Conservation (phyloP, 2,888 invertebrate species). For the Plagiodera versicolora region DNA sequence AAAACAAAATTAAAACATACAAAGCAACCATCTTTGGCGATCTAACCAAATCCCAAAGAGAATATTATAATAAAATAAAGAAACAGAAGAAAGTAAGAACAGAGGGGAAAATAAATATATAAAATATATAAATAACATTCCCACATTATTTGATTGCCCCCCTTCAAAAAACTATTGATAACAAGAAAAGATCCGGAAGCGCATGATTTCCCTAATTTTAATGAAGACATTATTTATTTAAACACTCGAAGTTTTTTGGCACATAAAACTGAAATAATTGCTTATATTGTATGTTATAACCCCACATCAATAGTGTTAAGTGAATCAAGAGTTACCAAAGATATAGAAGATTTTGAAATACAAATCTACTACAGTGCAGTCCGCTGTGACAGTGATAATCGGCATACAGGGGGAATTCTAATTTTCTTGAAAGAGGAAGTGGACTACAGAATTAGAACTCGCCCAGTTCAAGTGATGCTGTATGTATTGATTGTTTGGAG, state of each 20-base stretch:
- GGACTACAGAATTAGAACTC: slow-evolving; percentile 10
- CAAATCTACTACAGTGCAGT: slow-evolving; percentile 7
- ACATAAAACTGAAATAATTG: too few relatives aligned
- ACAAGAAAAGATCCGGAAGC: slow-evolving; percentile 5
- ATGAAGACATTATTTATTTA: slow-evolving; percentile 9
- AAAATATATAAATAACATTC: slow-evolving; percentile 8
- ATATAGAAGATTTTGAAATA: slow-evolving; percentile 10
- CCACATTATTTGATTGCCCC: slow-evolving; percentile 7
- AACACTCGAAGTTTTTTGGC: neutral
- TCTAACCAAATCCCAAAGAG: slow-evolving; percentile 10
- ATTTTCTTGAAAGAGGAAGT: slow-evolving; percentile 6
- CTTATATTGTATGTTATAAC: slow-evolving; percentile 7
- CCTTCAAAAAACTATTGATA: slow-evolving; percentile 10
- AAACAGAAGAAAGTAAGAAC: slow-evolving; percentile 10
- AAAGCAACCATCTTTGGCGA: slow-evolving; percentile 8
- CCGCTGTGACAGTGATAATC: slow-evolving; percentile 11
- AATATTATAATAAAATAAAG: slow-evolving; percentile 9
- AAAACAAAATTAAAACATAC: slow-evolving; percentile 10
- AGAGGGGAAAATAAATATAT: slow-evolving; percentile 11
- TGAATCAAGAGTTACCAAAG: slow-evolving; percentile 9
- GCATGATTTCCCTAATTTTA: slow-evolving; percentile 6
- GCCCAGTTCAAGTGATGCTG: too few relatives aligned
- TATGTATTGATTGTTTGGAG: too few relatives aligned
- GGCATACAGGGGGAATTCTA: slow-evolving; percentile 8
- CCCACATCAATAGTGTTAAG: slow-evolving; percentile 5